Conservation (phyloP, 1,140 invertebrate species). For the Drosophila pachea region DNA sequence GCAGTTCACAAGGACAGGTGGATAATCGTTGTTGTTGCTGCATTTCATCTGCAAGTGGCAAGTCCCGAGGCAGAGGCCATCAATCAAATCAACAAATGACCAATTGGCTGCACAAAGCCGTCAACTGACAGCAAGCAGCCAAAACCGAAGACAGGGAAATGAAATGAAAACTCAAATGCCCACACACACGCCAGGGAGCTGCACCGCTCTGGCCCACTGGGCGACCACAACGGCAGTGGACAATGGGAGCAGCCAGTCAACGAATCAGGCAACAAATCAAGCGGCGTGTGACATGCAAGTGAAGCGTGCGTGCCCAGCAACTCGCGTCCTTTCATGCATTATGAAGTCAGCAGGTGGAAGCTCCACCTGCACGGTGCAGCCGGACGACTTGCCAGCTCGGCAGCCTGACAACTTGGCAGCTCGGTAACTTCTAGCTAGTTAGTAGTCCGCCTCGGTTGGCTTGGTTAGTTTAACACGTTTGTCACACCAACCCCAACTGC, state of each 20-base stretch:
- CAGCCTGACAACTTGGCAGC: conserved; percentile 11
- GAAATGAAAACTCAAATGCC: conserved; percentile 70
- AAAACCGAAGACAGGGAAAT: conserved; percentile 53
- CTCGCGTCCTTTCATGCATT: conserved; percentile 30
- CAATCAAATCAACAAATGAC: conserved; percentile 73
- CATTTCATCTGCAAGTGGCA: conserved; percentile 19
- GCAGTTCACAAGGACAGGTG: conserved; percentile 16
- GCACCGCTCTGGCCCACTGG: too few relatives aligned
- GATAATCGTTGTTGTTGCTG: conserved; percentile 3
- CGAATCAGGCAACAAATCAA: conserved; percentile 75
- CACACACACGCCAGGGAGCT: too few relatives aligned
- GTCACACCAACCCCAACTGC: conserved; percentile 25
- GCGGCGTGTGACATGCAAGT: conserved; percentile 74
- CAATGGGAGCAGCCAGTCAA: conserved; percentile 60
- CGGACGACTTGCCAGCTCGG: conserved; percentile 9
- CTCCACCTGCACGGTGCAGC: not conserved
- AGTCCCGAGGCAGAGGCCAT: conserved; percentile 49
- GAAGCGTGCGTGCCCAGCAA: conserved; percentile 61
- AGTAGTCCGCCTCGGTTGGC: conserved; percentile 21
- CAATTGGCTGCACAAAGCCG: conserved; percentile 50
- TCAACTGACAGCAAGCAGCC: conserved; percentile 19
- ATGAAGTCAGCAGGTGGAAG: conserved; percentile 21
- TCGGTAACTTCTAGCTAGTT: conserved; percentile 38
- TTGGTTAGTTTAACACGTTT: conserved; percentile 24
- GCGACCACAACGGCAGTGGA: conserved; percentile 36